phyloP scores from a whole-genome alignment of 1,140 invertebrate species.

The Lepidurus packardi region DNA sequence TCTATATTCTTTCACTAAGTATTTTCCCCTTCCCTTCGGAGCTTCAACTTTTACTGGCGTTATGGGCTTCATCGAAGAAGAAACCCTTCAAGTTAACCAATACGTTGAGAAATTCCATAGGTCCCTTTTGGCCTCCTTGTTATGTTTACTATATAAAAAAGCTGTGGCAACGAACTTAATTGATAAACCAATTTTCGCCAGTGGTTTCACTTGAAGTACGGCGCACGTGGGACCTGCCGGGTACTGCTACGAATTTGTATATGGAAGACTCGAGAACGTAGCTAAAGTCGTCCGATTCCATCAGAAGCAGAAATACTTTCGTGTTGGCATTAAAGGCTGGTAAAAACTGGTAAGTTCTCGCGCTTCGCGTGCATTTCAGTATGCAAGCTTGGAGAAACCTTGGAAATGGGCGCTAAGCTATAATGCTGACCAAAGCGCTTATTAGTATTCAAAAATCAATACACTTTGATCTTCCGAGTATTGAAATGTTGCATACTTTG shows the following conservation, averaged over 20 bases:
- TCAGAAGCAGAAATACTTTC: too few relatives aligned
- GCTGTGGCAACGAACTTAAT: neutral
- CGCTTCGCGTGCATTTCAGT: neutral
- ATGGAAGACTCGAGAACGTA: too few relatives aligned
- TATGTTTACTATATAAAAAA: neutral
- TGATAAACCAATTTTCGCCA: neutral
- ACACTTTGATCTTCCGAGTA: neutral
- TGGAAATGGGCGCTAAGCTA: neutral
- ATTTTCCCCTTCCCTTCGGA: neutral
- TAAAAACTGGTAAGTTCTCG: neutral
- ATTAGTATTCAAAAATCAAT: slow-evolving; percentile 16
- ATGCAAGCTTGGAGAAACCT: neutral
- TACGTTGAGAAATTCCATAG: slow-evolving; percentile 15
- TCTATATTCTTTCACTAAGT: neutral
- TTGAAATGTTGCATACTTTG: too few relatives aligned
- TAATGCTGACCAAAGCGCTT: slow-evolving; percentile 3
- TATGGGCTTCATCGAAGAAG: slow-evolving; percentile 10
- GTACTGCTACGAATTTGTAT: too few relatives aligned
- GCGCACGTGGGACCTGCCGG: too few relatives aligned
- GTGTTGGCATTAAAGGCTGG: neutral
- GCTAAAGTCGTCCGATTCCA: too few relatives aligned
- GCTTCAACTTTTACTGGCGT: slow-evolving; percentile 7
- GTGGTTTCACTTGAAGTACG: neutral
- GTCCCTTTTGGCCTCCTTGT: neutral
- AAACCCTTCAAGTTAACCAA: slow-evolving; percentile 4